A percentile compares a stretch with the other conserved stretches of the same genome.
Evolutionary conservation across 2,797 vertebrate species (phyloP).

Genomic region (Erpetoichthys calabaricus): DNA sequence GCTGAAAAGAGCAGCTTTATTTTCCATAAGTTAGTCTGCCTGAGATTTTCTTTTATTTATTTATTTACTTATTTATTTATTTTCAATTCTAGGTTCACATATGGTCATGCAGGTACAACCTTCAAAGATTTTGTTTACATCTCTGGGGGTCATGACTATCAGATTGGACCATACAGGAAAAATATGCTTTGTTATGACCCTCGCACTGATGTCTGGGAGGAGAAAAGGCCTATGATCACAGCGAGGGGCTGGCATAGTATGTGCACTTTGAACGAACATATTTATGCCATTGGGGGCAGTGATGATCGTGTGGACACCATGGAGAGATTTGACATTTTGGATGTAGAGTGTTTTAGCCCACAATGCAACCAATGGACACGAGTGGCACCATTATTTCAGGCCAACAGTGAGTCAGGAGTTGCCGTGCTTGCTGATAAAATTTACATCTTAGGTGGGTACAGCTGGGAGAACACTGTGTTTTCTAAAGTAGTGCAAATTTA

Average conservation of each 20-base stretch:
- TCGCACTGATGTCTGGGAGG: slow-evolving; percentile 55
- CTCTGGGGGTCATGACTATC: slow-evolving; percentile 84
- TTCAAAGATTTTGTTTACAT: slow-evolving; percentile 78
- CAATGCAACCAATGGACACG: slow-evolving; percentile 75
- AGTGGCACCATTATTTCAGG: slow-evolving; percentile 60
- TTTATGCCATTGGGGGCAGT: slow-evolving; percentile 81
- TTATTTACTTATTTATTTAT: background rate
- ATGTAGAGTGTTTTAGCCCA: slow-evolving; percentile 76
- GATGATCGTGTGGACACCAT: slow-evolving; percentile 75
- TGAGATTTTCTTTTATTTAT: too few relatives aligned
- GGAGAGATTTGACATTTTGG: slow-evolving; percentile 80
- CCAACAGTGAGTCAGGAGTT: slow-evolving; percentile 81
- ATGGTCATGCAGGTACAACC: slow-evolving; percentile 76
- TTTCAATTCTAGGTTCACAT: slow-evolving; percentile 60
- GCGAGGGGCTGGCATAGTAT: slow-evolving; percentile 91
- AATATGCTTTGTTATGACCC: slow-evolving; percentile 79
- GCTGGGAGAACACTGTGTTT: slow-evolving; percentile 82
- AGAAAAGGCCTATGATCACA: slow-evolving; percentile 66
- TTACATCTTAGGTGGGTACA: slow-evolving; percentile 87
- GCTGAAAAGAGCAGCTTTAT: too few relatives aligned
- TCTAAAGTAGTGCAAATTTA: slow-evolving; percentile 78
- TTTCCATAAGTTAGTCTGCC: too few relatives aligned
- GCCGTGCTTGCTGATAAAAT: slow-evolving; percentile 68
- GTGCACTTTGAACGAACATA: slow-evolving; percentile 68
- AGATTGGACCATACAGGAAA: slow-evolving; percentile 78